A percentile compares a stretch with the other conserved stretches of the same genome.
Conservation (phyloP, 2,888 invertebrate genomes). For the Oasisia sp. region DNA sequence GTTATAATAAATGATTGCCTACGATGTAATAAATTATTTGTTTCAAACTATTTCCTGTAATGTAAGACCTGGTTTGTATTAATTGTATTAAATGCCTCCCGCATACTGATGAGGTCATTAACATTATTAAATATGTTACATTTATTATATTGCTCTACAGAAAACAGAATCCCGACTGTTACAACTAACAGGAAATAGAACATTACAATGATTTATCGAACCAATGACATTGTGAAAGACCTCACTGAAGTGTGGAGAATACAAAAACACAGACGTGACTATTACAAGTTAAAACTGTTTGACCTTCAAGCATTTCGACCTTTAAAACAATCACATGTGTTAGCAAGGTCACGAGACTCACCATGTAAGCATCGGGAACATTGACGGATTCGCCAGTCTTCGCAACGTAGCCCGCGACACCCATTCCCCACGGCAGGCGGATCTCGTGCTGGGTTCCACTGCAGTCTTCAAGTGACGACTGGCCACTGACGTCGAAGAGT, state of each 20-base stretch:
- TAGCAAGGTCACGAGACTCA: constrained; percentile 40
- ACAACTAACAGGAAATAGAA: too few relatives aligned
- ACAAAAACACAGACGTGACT: not conserved
- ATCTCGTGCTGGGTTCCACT: constrained; percentile 94
- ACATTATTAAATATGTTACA: not conserved
- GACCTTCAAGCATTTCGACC: not conserved
- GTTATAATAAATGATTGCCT: not conserved
- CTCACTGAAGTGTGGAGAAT: not conserved
- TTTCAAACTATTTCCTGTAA: not conserved
- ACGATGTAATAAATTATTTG: not conserved
- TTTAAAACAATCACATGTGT: not conserved
- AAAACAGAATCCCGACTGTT: too few relatives aligned
- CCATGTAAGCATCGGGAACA: constrained; percentile 63
- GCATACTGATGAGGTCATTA: not conserved
- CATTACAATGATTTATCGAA: too few relatives aligned
- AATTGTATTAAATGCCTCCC: not conserved
- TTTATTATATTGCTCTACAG: too few relatives aligned
- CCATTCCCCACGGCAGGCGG: constrained; percentile 59
- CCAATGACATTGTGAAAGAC: too few relatives aligned
- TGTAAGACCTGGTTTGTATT: not conserved
- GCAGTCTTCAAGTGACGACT: constrained; percentile 77
- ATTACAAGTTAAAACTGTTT: not conserved
- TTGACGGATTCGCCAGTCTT: constrained; percentile 59
- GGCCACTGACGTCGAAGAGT: constrained; percentile 62
- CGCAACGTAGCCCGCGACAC: constrained; percentile 62